Conservation (phyloP, 2,113 vertebrate species). For the Ammodytes marinus region DNA sequence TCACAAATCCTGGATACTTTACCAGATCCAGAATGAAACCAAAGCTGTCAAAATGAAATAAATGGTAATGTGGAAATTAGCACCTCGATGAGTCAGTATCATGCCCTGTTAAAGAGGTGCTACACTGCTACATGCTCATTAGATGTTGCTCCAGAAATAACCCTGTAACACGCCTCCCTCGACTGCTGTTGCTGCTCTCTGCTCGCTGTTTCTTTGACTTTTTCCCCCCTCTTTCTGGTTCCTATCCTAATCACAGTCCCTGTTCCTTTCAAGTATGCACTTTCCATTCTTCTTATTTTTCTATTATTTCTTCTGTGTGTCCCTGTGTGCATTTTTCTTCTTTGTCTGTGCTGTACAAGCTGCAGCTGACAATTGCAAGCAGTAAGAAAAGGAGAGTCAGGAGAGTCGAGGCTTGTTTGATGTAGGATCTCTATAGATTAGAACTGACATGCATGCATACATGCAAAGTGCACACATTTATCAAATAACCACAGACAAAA, state of each 20-base stretch:
- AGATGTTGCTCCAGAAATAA: slow-evolving; percentile 61
- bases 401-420: not conserved
- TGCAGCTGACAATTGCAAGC: not conserved
- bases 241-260: slow-evolving; percentile 4
- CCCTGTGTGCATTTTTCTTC: not conserved
- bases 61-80: slow-evolving; percentile 19
- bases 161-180: slow-evolving; percentile 42
- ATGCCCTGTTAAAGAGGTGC: slow-evolving; percentile 27
- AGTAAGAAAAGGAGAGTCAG: not conserved
- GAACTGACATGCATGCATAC: not conserved
- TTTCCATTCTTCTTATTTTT: not conserved
- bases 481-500: slow-evolving; percentile 18
- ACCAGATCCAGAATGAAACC: not conserved
- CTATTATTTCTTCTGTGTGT: not conserved
- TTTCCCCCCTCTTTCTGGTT: not conserved
- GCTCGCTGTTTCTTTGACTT: not conserved
- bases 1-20: not conserved
- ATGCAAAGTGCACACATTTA: not conserved
- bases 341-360: not conserved
- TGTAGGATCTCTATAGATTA: not conserved
- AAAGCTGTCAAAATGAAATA: slow-evolving; percentile 17
- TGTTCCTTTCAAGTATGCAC: not conserved
- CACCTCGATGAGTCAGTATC: slow-evolving; percentile 20
- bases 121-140: slow-evolving; percentile 58
- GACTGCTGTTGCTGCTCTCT: slow-evolving; percentile 18